Conservation (phyloP, 2,888 invertebrate genomes). For the Polymixis lichenea region DNA sequence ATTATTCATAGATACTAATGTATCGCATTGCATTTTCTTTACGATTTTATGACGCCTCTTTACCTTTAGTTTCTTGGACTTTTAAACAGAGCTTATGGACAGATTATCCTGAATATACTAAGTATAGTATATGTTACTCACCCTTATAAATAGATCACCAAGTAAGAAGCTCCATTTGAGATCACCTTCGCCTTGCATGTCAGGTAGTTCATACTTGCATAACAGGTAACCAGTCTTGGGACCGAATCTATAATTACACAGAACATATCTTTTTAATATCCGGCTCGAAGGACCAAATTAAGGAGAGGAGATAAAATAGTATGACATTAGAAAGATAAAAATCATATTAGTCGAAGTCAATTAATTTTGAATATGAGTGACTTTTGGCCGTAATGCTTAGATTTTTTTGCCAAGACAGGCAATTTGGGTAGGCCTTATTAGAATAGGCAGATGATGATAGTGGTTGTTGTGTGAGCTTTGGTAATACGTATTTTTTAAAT, state of each 20-base stretch:
- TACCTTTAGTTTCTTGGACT: too few species aligned
- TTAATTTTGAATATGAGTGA: not conserved
- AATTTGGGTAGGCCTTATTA: not conserved
- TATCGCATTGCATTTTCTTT: too few species aligned
- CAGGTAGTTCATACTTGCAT: constrained; percentile 86
- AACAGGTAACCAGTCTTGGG: constrained; percentile 86
- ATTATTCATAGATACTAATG: too few species aligned
- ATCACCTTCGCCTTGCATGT: constrained; percentile 86
- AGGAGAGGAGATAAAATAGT: not conserved
- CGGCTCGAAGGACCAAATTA: too few species aligned
- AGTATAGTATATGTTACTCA: constrained; percentile 57
- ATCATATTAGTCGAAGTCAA: not conserved
- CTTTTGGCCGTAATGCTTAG: not conserved
- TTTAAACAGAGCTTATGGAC: too few species aligned
- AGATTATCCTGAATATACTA: too few species aligned
- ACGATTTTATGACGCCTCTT: too few species aligned
- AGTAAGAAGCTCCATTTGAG: constrained; percentile 87
- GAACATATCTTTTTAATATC: not conserved
- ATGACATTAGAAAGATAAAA: not conserved
- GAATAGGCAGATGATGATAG: too few species aligned
- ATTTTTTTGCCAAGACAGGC: not conserved
- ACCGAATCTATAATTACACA: constrained; percentile 77
- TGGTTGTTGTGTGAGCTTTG: too few species aligned
- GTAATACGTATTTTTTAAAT: too few species aligned
- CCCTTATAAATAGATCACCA: constrained; percentile 85